Percentiles rank a stretch among this genome's conserved stretches.
These are phyloP conservation scores for Corythoichthys intestinalis DNA, from an alignment of 2,113 vertebrate genomes.

Conservation along the genomic window DNA sequence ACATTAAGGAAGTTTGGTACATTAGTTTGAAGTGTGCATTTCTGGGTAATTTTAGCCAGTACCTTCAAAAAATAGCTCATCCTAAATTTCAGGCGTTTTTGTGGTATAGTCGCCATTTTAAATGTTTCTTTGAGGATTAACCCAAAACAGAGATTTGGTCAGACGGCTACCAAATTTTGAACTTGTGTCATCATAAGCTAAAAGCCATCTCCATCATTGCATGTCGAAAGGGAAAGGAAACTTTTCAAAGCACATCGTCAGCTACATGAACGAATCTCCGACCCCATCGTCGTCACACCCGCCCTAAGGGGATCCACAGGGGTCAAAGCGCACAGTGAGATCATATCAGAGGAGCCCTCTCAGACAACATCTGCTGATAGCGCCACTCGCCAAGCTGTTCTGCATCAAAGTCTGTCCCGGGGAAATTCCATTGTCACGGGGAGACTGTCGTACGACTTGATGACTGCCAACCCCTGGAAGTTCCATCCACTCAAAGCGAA, in stretches of 20 bases:
- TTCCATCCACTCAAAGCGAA: neutral
- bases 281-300: neutral
- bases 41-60: too few species aligned
- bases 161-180: too few species aligned
- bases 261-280: neutral
- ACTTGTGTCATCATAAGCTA: neutral
- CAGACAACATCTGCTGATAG: slow-evolving; percentile 4
- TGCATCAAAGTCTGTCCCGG: neutral
- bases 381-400: neutral
- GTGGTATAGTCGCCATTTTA: too few species aligned
- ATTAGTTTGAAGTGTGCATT: too few species aligned
- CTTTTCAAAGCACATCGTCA: neutral
- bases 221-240: neutral
- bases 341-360: neutral
- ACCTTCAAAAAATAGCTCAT: too few species aligned
- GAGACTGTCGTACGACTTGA: neutral
- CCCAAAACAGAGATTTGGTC: too few species aligned
- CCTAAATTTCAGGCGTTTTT: too few species aligned
- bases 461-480: neutral
- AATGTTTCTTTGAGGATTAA: too few species aligned
- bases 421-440: neutral
- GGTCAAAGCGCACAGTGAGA: slow-evolving; percentile 3
- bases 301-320: neutral
- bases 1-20: too few species aligned
- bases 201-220: neutral